Evolutionary conservation across 2,888 invertebrate species (phyloP).

Genomic region (Acheta domesticus): DNA sequence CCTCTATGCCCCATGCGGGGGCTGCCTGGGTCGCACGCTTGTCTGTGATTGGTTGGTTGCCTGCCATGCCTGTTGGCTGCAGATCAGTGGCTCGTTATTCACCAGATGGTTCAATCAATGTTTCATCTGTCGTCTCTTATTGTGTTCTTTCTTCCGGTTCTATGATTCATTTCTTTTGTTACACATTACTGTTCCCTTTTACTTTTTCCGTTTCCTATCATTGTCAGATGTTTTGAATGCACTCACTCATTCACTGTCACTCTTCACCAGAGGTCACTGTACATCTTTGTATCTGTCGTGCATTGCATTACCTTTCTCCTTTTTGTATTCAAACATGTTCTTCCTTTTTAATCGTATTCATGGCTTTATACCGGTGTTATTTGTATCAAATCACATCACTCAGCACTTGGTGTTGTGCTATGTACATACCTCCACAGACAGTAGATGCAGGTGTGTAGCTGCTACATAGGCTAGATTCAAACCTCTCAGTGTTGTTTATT

Average conservation of each 20-base stretch:
- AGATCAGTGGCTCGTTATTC: background rate
- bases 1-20: slow-evolving; percentile 21
- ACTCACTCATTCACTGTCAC: slow-evolving; percentile 18
- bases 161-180: background rate
- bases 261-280: slow-evolving; percentile 3
- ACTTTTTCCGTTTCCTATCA: background rate
- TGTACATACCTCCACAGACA: background rate
- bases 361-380: slow-evolving; percentile 26
- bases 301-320: slow-evolving; percentile 44
- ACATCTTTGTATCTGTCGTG: slow-evolving; percentile 2
- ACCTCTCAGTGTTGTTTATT: slow-evolving; percentile 8
- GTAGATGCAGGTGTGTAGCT: slow-evolving; percentile 1
- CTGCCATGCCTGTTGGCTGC: slow-evolving; percentile 45
- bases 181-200: background rate
- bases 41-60: slow-evolving; percentile 51
- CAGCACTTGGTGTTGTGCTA: slow-evolving; percentile 22
- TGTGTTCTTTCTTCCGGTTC: slow-evolving; percentile 9
- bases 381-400: slow-evolving; percentile 21
- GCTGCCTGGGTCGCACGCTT: slow-evolving; percentile 27
- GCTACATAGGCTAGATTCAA: slow-evolving; percentile 9
- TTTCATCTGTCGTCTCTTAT: slow-evolving; percentile 46
- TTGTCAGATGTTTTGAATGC: slow-evolving; percentile 3
- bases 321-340: slow-evolving; percentile 43
- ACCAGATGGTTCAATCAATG: slow-evolving; percentile 35
- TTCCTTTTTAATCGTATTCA: slow-evolving; percentile 32